Conservation (phyloP, 2,888 invertebrate species). For the Netelia virgata region DNA sequence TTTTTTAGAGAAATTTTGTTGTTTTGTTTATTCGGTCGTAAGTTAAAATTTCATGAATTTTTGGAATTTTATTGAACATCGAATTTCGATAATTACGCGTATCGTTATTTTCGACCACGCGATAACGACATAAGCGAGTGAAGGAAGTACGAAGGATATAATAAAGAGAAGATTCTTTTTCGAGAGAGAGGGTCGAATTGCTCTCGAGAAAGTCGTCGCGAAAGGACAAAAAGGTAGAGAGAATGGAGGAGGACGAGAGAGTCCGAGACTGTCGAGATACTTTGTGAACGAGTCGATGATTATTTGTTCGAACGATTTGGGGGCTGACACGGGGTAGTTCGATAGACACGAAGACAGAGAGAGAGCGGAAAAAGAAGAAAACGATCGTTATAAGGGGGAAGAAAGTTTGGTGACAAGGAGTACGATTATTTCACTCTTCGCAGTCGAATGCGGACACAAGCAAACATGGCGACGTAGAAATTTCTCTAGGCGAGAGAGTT, state of each 20-base stretch:
- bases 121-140: not conserved
- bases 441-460: slow-evolving; percentile 75
- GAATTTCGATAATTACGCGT: not conserved
- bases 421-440: slow-evolving; percentile 77
- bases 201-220: not conserved
- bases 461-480: slow-evolving; percentile 72
- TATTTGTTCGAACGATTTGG: slow-evolving; percentile 32
- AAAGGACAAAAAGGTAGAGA: slow-evolving; percentile 23
- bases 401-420: slow-evolving; percentile 49
- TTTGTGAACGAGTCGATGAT: slow-evolving; percentile 22
- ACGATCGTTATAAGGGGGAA: slow-evolving; percentile 42
- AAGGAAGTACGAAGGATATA: slow-evolving; percentile 2
- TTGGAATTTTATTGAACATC: no score
- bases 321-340: slow-evolving; percentile 58
- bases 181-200: not conserved
- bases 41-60: no score
- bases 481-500: slow-evolving; percentile 59
- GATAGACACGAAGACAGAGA: slow-evolving; percentile 38
- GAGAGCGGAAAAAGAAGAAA: slow-evolving; percentile 48
- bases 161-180: not conserved
- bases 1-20: no score
- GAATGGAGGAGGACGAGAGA: slow-evolving; percentile 53
- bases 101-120: not conserved
- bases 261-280: slow-evolving; percentile 37
- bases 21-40: no score